phyloP scores from a whole-genome alignment of 2,797 vertebrate species.

The Chiloscyllium punctatum region DNA sequence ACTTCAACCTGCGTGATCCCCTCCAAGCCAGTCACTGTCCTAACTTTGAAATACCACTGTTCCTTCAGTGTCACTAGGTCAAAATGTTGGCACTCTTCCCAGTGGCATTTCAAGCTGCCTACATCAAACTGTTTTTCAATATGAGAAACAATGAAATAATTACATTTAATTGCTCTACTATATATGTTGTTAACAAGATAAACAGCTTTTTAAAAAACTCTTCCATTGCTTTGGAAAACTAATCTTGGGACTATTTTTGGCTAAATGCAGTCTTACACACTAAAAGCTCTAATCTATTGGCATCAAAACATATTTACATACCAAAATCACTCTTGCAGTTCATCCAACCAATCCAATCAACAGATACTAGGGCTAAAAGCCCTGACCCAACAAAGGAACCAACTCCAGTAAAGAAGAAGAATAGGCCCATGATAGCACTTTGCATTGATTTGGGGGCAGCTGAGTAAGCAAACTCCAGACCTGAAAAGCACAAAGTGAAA shows the following conservation, averaged over 20 bases:
- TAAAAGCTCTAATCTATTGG: not conserved
- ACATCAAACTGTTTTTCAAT: no score
- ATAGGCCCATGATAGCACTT: conserved; percentile 96
- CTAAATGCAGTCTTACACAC: not conserved
- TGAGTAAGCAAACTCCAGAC: conserved; percentile 93
- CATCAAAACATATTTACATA: conserved; percentile 54
- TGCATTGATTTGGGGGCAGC: conserved; percentile 95
- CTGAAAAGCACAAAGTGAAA: conserved; percentile 52
- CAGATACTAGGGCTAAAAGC: conserved; percentile 79
- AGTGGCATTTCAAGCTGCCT: no score
- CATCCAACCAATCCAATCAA: conserved; percentile 91
- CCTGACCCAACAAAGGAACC: conserved; percentile 95
- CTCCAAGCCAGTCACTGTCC: no score
- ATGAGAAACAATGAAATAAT: not conserved
- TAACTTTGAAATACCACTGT: no score
- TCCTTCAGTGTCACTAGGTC: no score
- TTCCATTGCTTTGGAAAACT: not conserved
- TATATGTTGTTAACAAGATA: not conserved
- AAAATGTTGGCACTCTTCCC: no score
- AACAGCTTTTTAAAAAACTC: not conserved
- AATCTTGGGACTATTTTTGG: not conserved
- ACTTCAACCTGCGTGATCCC: no score
- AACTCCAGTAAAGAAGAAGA: conserved; percentile 96
- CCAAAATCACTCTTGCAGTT: conserved; percentile 86
- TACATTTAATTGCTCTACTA: not conserved